These are phyloP conservation scores for Nebria ingens DNA, from an alignment of 1,140 invertebrate species.

Conservation along the genomic window DNA sequence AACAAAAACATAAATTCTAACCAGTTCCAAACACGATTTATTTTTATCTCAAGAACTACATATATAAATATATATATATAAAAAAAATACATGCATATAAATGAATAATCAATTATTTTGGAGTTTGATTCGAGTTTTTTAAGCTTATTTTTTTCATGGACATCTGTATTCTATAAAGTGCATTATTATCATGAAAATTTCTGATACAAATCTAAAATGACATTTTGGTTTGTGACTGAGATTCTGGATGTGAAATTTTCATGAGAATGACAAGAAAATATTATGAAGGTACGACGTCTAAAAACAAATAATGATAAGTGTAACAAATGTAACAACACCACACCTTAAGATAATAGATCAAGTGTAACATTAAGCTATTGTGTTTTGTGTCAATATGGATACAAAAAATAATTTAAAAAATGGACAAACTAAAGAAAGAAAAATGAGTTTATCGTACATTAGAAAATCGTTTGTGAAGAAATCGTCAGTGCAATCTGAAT, in stretches of 20 bases:
- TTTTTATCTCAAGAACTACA: too few relatives aligned
- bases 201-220: background rate
- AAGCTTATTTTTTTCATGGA: too few relatives aligned
- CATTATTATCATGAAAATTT: too few relatives aligned
- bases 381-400: conserved; percentile 7
- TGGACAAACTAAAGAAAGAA: conserved; percentile 3
- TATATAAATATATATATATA: too few relatives aligned
- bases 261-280: conserved; percentile 1
- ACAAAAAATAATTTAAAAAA: conserved; percentile 2
- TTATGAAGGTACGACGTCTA: background rate
- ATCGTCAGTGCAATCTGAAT: background rate
- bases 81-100: too few relatives aligned
- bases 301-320: background rate
- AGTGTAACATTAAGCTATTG: background rate
- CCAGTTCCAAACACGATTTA: too few relatives aligned
- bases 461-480: background rate
- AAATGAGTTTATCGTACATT: background rate
- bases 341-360: conserved; percentile 3
- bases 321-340: background rate
- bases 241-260: background rate
- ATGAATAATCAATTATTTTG: too few relatives aligned
- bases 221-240: background rate
- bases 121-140: too few relatives aligned
- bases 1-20: too few relatives aligned
- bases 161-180: too few relatives aligned